Percentiles rank a stretch among this genome's conserved stretches.
phyloP scores from a whole-genome alignment of 2,888 invertebrate genomes.

The Epistrophe eligans region DNA sequence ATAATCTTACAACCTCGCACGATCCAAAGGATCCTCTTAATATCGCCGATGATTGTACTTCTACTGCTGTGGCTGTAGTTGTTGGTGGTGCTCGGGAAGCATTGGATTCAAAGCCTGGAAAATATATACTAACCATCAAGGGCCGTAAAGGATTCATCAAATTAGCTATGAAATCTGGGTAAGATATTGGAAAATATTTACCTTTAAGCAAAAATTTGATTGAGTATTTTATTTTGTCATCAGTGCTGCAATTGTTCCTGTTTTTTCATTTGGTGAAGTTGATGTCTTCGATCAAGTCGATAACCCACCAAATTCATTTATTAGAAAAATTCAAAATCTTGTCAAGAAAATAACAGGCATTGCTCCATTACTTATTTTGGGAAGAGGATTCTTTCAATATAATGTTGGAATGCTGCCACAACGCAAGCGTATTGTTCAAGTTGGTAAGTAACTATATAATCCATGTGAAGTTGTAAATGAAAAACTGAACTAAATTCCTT shows the following conservation, averaged over 20 bases:
- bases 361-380: conserved; percentile 90
- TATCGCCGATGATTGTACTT: conserved; percentile 81
- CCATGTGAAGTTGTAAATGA: too few relatives aligned
- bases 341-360: conserved; percentile 89
- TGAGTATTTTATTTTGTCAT: not conserved
- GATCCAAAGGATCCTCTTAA: conserved; percentile 81
- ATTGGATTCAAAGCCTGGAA: conserved; percentile 91
- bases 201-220: not conserved
- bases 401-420: conserved; percentile 93
- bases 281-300: conserved; percentile 91
- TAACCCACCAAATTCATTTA: conserved; percentile 89
- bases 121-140: conserved; percentile 90
- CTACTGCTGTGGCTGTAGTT: conserved; percentile 88
- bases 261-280: conserved; percentile 95
- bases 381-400: conserved; percentile 96
- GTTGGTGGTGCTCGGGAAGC: conserved; percentile 97
- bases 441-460: conserved; percentile 90
- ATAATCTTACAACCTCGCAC: conserved; percentile 83
- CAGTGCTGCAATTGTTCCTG: conserved; percentile 93
- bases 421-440: conserved; percentile 91
- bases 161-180: conserved; percentile 91
- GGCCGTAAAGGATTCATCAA: conserved; percentile 91
- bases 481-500: too few relatives aligned
- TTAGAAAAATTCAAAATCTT: conserved; percentile 87
- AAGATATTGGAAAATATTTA: conserved; percentile 77